Base-by-base conservation (phyloP, 2,797 vertebrate species). In the Microcaecilia unicolor region DNA sequence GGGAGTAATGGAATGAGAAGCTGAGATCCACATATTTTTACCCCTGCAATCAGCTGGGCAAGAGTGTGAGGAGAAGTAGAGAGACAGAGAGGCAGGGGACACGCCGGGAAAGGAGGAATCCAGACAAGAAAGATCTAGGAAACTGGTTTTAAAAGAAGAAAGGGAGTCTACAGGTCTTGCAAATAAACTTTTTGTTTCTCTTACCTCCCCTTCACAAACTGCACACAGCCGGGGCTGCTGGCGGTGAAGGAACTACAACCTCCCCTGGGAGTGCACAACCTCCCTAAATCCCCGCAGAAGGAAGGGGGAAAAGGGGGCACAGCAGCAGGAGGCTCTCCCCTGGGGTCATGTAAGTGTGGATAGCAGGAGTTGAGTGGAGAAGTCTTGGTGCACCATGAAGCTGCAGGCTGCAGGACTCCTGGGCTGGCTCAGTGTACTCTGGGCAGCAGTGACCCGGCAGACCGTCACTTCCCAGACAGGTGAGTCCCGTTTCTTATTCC, bases 271-370 rank as follows among this genome's bases (percentile, higher is more conserved):
- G n/a, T n/a, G n/a, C n/a, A n/a, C n/a, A n/a, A 24, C 36, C 40
- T 41, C 52, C 45, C 44, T n/a, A 28, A 36, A 44, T 51, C 33
- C 46, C 48, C 51, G 37, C 14, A 44, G 44, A 44, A 38, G 55
- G 37, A 36, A 25, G 19, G 28, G 31, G 8, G 11, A 25, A 25
- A 10, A 22, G 44, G 48, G 51, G 51, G 57, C 47, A 47, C 57
- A 45, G 39, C 25, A 29, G 54, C 19, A 35, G 37, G 52, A 67
- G 64, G 18, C 48, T 57, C 55, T 60, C 58, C 57, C 33, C 45
- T 36, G 51, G 61, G 71, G 69, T 50, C 62, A 73, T 73, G 74
- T 68, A 44, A 70, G 34, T 50, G 47, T 33, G 44, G 24, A 48
- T 44, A 26, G 4, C 44, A 16, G 42, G 39, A 42, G 31, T 39